Evolutionary conservation across 2,797 vertebrate species (phyloP).

Genomic region (Crax fasciolata): DNA sequence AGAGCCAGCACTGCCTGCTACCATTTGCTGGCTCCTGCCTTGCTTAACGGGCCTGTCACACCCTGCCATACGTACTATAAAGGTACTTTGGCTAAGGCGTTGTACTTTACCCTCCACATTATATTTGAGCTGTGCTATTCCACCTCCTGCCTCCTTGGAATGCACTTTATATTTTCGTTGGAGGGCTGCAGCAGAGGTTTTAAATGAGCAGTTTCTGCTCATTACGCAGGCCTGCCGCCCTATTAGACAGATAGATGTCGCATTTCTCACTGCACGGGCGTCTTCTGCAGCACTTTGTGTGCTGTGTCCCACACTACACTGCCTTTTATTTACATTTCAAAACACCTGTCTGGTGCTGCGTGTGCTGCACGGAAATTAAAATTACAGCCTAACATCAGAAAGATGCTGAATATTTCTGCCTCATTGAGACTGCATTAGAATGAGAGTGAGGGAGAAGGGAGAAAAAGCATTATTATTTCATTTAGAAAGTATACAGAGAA

Average conservation of each 20-base stretch:
- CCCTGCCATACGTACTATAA: background rate
- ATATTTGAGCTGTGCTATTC: background rate
- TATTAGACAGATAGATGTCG: conserved; percentile 34
- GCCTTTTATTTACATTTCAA: conserved; percentile 51
- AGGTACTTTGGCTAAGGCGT: background rate
- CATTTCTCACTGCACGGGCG: background rate
- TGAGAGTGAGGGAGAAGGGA: background rate
- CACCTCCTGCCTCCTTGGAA: background rate
- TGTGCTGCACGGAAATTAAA: conserved; percentile 9
- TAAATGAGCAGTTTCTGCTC: conserved; percentile 31
- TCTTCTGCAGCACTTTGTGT: background rate
- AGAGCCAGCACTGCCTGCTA: background rate
- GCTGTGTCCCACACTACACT: background rate
- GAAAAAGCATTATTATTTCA: background rate
- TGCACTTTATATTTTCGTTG: conserved; percentile 34
- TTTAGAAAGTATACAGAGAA: background rate
- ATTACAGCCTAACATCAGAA: background rate
- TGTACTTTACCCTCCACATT: background rate
- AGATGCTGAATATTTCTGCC: conserved; percentile 46
- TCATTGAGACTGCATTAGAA: background rate
- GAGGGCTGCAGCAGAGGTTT: conserved; percentile 9
- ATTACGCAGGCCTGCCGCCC: background rate
- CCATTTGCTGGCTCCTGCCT: background rate
- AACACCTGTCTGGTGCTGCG: conserved; percentile 21
- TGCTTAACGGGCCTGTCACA: background rate